These are phyloP conservation scores for Tinea semifulvella DNA, from an alignment of 2,888 invertebrate genomes.

Conservation along the genomic window DNA sequence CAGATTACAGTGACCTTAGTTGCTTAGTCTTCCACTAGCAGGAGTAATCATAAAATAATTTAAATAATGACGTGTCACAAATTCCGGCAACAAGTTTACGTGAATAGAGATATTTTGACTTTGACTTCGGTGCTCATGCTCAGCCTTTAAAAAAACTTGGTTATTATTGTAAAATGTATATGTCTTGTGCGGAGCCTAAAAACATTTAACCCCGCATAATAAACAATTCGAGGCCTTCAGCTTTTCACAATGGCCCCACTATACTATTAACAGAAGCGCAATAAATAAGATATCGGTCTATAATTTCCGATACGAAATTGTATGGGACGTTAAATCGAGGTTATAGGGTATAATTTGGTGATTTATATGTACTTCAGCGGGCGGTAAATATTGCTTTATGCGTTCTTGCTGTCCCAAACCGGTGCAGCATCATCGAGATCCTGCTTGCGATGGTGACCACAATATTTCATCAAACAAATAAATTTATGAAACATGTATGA, in stretches of 20 bases:
- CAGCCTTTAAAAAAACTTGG: no score
- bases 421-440: constrained; percentile 28
- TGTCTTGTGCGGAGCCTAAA: no score
- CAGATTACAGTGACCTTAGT: no score
- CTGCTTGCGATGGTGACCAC: neutral
- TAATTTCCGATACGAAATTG: constrained; percentile 55
- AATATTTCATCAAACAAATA: neutral
- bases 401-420: constrained; percentile 45
- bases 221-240: constrained; percentile 33
- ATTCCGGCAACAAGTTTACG: no score
- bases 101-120: no score
- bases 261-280: constrained; percentile 41
- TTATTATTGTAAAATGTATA: no score
- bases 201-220: constrained; percentile 14
- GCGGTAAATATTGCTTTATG: constrained; percentile 37
- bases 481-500: no score
- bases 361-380: constrained; percentile 47
- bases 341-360: constrained; percentile 46
- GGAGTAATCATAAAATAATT: no score
- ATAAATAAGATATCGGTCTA: constrained; percentile 51
- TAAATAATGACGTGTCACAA: no score
- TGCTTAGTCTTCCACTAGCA: no score
- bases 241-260: constrained; percentile 12
- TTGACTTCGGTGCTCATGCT: no score
- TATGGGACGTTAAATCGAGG: constrained; percentile 41